Evolutionary conservation across 2,797 vertebrate species (phyloP).

Genomic region (Falco columbarius): DNA sequence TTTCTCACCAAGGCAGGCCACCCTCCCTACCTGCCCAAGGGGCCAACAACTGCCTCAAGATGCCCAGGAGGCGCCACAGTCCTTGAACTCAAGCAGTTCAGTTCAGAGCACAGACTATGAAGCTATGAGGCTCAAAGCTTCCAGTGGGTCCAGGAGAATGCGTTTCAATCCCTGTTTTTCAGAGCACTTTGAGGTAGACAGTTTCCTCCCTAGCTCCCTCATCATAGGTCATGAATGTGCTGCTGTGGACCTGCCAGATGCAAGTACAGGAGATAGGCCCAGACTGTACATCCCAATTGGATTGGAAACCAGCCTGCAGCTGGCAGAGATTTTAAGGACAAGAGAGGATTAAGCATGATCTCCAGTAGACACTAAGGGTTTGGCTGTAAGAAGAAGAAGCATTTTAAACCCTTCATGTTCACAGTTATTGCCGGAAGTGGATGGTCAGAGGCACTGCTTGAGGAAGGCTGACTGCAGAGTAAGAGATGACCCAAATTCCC

Average conservation of each 20-base stretch:
- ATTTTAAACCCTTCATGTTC: background rate
- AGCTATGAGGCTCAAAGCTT: background rate
- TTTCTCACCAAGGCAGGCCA: background rate
- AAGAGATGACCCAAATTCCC: background rate
- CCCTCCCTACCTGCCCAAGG: background rate
- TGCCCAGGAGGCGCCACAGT: background rate
- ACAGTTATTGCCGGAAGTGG: background rate
- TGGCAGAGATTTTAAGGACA: background rate
- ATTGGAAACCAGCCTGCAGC: background rate
- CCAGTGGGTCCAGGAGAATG: background rate
- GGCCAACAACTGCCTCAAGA: background rate
- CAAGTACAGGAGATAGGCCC: background rate
- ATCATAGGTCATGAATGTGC: background rate
- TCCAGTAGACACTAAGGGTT: background rate
- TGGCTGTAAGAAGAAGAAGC: background rate
- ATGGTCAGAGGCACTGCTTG: background rate
- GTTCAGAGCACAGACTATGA: background rate
- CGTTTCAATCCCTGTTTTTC: background rate
- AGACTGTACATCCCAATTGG: background rate
- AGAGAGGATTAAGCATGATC: background rate
- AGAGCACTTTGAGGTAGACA: background rate
- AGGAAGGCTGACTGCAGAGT: background rate
- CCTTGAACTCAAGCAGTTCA: background rate
- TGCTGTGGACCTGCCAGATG: background rate
- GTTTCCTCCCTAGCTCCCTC: background rate